phyloP scores from a whole-genome alignment of 2,888 invertebrate genomes.

The Apoderus coryli region DNA sequence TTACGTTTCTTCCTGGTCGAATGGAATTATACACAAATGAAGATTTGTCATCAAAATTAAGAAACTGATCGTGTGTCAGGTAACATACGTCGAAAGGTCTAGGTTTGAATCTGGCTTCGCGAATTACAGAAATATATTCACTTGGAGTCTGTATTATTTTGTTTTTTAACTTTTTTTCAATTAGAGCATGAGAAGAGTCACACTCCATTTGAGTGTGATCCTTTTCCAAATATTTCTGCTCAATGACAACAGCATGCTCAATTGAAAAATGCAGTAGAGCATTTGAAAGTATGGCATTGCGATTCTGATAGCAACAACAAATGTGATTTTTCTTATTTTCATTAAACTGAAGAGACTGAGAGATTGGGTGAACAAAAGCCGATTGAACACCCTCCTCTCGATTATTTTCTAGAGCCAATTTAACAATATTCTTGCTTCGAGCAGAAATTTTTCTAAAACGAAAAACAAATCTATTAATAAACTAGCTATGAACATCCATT shows the following conservation, averaged over 20 bases:
- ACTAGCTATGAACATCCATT: no score
- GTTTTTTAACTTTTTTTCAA: slow-evolving; percentile 5
- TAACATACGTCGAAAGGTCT: slow-evolving; percentile 1
- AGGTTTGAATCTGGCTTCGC: slow-evolving; percentile 5
- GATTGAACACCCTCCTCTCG: no score
- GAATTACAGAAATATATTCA: slow-evolving; percentile 4
- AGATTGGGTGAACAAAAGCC: no score
- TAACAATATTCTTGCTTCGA: no score
- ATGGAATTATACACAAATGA: slow-evolving; percentile 7
- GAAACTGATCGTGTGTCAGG: slow-evolving; percentile 5
- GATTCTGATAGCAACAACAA: slow-evolving; percentile 4
- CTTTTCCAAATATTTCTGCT: slow-evolving; percentile 6
- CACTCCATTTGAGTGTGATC: slow-evolving; percentile 8
- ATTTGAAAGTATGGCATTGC: slow-evolving; percentile 5
- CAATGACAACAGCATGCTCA: slow-evolving; percentile 1
- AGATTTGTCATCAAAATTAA: slow-evolving; percentile 5
- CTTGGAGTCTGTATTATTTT: slow-evolving; percentile 2
- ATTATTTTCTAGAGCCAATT: no score
- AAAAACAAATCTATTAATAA: no score
- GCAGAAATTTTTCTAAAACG: no score
- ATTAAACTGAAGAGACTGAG: no score
- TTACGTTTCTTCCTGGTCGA: slow-evolving; percentile 7
- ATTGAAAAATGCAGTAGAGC: slow-evolving; percentile 5
- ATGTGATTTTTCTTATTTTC: no score
- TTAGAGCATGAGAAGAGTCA: slow-evolving; percentile 1